These are phyloP conservation scores for Crotalus helleri DNA, from an alignment of 2,113 vertebrate genomes.

Conservation along the genomic window DNA sequence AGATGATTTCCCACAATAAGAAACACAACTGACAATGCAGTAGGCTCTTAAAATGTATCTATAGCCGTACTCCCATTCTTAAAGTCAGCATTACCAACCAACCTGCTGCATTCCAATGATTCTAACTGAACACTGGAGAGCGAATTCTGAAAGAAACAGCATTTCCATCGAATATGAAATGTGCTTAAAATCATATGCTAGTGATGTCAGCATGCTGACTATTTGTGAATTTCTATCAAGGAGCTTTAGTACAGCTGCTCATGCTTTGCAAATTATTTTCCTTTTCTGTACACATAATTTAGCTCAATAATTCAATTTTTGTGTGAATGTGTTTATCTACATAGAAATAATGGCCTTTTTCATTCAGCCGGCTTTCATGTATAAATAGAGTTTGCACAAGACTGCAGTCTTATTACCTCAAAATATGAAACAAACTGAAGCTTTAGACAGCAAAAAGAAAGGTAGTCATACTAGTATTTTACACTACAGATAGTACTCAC, in stretches of 20 bases:
- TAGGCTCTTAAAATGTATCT: slow-evolving; percentile 41
- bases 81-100: slow-evolving; percentile 42
- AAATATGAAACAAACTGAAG: neutral
- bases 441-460: neutral
- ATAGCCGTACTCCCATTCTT: slow-evolving; percentile 49
- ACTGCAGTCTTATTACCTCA: slow-evolving; percentile 16
- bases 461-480: neutral
- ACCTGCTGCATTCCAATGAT: slow-evolving; percentile 12
- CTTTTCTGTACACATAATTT: neutral
- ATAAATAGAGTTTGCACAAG: neutral
- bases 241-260: slow-evolving; percentile 41
- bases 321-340: neutral
- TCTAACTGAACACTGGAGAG: slow-evolving; percentile 31
- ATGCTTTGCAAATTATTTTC: slow-evolving; percentile 44
- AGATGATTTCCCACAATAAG: slow-evolving; percentile 47
- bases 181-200: slow-evolving; percentile 42
- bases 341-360: neutral
- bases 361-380: neutral
- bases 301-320: neutral
- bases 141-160: slow-evolving; percentile 64
- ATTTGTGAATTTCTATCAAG: slow-evolving; percentile 56
- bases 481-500: neutral
- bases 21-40: slow-evolving; percentile 38
- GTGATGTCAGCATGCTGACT: slow-evolving; percentile 38
- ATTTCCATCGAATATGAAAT: slow-evolving; percentile 65